Conservation (phyloP, 2,888 invertebrate species). For the Heteromurus nitidus region DNA sequence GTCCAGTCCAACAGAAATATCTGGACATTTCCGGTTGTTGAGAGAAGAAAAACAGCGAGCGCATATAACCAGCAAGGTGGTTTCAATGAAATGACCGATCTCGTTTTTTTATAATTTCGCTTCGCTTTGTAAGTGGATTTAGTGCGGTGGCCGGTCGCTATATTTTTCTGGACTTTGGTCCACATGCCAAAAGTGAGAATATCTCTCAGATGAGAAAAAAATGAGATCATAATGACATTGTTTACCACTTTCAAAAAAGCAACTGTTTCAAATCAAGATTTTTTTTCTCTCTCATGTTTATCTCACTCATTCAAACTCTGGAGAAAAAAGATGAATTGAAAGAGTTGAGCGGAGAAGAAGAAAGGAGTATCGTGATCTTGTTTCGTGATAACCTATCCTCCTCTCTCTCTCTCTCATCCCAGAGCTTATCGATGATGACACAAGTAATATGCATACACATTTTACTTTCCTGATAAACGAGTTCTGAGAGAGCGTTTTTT, state of each 20-base stretch:
- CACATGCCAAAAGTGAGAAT: background rate
- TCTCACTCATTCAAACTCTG: background rate
- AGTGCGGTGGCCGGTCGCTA: too few relatives aligned
- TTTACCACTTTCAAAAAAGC: too few relatives aligned
- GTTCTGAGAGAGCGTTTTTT: too few relatives aligned
- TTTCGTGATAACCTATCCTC: background rate
- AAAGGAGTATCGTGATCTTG: background rate
- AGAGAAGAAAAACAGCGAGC: background rate
- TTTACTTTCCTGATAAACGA: too few relatives aligned
- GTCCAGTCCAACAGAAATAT: background rate
- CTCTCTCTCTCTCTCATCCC: too few relatives aligned
- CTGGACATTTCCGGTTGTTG: background rate
- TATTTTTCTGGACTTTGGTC: slow-evolving; percentile 16
- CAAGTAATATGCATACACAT: too few relatives aligned
- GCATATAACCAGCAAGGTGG: background rate
- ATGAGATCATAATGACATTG: slow-evolving; percentile 1
- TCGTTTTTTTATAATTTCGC: too few relatives aligned
- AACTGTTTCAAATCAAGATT: background rate
- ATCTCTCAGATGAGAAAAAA: background rate
- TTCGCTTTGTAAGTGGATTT: too few relatives aligned
- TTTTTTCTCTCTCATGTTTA: background rate
- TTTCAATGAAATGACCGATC: background rate
- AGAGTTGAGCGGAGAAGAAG: too few relatives aligned
- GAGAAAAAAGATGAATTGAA: too few relatives aligned
- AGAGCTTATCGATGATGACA: slow-evolving; percentile 1